Evolutionary conservation across 2,888 invertebrate species (phyloP).

Genomic region (Homarus gammarus): DNA sequence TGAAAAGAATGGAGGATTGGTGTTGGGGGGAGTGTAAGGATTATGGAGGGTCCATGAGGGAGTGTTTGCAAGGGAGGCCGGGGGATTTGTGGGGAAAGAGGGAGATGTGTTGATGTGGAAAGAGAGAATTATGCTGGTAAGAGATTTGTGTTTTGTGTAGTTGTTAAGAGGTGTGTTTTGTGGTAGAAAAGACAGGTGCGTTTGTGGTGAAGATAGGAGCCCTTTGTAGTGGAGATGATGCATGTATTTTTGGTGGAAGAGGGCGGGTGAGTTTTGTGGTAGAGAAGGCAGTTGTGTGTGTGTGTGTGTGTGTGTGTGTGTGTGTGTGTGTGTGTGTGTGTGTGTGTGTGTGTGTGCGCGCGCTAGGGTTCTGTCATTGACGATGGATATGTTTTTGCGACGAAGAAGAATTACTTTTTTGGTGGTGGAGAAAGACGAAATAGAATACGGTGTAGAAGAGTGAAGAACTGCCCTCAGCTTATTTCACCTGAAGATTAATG

Average conservation of each 20-base stretch:
- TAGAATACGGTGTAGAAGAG: no score
- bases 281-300: no score
- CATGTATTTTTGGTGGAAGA: background rate
- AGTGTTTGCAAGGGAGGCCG: conserved; percentile 38
- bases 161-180: background rate
- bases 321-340: background rate
- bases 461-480: no score
- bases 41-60: conserved; percentile 45
- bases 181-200: background rate
- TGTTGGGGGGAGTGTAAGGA: conserved; percentile 10
- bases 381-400: no score
- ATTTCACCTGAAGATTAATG: no score
- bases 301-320: conserved; percentile 13
- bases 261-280: background rate
- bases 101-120: conserved; percentile 28
- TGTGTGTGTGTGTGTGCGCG: background rate
- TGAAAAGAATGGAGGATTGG: conserved; percentile 49
- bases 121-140: conserved; percentile 35
- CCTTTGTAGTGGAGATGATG: background rate
- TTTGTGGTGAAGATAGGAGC: background rate
- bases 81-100: conserved; percentile 46
- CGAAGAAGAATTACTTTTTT: no score
- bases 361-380: background rate
- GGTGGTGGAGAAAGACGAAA: no score
- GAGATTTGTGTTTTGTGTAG: background rate